phyloP scores from a whole-genome alignment of 2,797 vertebrate species.

The Acipenser ruthenus region DNA sequence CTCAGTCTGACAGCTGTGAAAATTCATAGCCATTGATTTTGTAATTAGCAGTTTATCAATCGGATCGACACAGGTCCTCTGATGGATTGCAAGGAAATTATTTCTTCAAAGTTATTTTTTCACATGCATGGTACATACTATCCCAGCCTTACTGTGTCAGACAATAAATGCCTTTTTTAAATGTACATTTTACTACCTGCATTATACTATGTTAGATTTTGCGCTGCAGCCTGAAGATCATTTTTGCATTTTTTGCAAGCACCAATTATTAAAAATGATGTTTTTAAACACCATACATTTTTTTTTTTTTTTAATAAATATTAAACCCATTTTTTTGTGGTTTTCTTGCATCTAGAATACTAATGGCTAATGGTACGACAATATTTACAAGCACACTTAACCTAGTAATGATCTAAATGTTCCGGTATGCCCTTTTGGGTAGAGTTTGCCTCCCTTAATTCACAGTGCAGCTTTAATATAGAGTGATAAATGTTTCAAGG shows the following conservation, averaged over 20 bases:
- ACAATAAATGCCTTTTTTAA: conserved; percentile 57
- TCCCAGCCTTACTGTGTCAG: conserved; percentile 41
- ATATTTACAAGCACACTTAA: no score
- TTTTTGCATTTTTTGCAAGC: conserved; percentile 60
- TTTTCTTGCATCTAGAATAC: no score
- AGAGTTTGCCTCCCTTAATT: no score
- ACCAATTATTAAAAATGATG: conserved; percentile 64
- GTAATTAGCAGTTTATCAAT: conserved; percentile 87
- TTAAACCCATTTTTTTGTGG: no score
- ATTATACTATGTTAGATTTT: no score
- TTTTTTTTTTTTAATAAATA: conserved; percentile 8
- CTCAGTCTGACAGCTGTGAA: conserved; percentile 67
- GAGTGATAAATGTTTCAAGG: conserved; percentile 64
- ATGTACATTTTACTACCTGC: conserved; percentile 36
- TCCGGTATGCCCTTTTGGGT: no score
- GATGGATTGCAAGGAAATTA: conserved; percentile 82
- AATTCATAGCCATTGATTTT: conserved; percentile 85
- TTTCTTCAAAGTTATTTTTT: conserved; percentile 70
- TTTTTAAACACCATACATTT: conserved; percentile 8
- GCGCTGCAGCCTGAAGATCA: conserved; percentile 33
- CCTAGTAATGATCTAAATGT: no score
- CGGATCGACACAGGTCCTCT: conserved; percentile 64
- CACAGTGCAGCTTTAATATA: conserved; percentile 3
- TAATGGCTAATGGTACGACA: no score
- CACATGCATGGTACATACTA: conserved; percentile 7